Evolutionary conservation across 1,140 invertebrate species (phyloP), one percentile per base, ranked within the genome.

Genomic region (Parasteatoda tepidariorum): DNA sequence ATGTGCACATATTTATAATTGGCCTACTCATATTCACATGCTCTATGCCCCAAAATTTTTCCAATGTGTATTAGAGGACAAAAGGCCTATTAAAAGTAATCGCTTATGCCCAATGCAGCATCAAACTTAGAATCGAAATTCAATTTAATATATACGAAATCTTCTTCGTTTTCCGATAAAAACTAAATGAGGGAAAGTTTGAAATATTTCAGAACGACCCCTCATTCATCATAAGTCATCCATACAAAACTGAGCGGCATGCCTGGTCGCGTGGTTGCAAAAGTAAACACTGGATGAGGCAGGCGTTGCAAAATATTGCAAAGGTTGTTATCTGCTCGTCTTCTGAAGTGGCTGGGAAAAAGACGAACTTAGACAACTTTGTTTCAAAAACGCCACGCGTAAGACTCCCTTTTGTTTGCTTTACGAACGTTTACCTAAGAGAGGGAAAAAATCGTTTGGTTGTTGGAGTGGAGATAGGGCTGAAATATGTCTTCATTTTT

Each of bases 271-370:
- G 48, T 48, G 9, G 38, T 18, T 41, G 6, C 31, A 28, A 79
- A 68, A 57, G 18, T 64, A 79, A 79, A 79, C 76, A 78, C 18
- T 22, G 15, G 31, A 18, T 9, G 61, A 30, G 61, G 7, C 28
- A 33, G 5, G 15, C 61, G 61, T 4, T 78, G 26, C 3, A 24
- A 78, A 78, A 66, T 78, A 78, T 66, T 59, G 74, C 74, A 55
- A 62, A 33, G n/a, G 26, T 67, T 64, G 73, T 64, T 78, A 78
- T 78, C 74, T 66, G n/a, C 55, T 31, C 26, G 26, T 61, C 59
- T 61, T 26, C 24, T 66, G 64, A 22, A 66, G 28, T 30, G 24
- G 33, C 38, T 78, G 61, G 38, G 61, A 78, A 66, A 61, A 55
- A 13, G 38, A n/a, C 3, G 61, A 30, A 26, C 61, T 13, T 13